Base-by-base conservation (phyloP, 37 sponge, comb jelly and placozoan species). In the Axinella damicornis region DNA sequence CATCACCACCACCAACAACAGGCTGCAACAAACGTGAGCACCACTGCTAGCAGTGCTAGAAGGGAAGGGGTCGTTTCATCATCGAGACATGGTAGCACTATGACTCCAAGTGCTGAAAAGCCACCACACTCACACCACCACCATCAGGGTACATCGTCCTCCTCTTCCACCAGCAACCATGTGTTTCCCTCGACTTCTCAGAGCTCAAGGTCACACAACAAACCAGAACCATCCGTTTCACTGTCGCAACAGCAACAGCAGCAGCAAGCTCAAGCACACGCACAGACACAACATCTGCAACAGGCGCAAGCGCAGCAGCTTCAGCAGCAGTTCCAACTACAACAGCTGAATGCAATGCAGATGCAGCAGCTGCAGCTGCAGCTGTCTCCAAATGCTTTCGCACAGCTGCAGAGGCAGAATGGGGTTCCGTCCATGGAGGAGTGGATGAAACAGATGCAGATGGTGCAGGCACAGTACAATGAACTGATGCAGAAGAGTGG, bases 361-460 rank as follows among this genome's bases (percentile, higher is more conserved):
- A 21, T n/a, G 74, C 77, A 4, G 20, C 63, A 64, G 78, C 78
- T 62, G 27, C 63, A 62, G 31, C 78, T 61, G 20, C 79, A 77
- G 53, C 86, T 70, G 35, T 32, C 65, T 74, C 84, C 55, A 5
- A 60, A 66, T 13, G 35, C 75, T 35, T 28, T 65, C 22, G 66
- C 84, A 18, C 63, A 61, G 32, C 21, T 73, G n/a, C 82, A 54
- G 57, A 57, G 59, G 20, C 18, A 37, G 5, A 38, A 22, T 59
- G 82, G 72, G 18, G 20, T 71, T 9, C 71, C n/a, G 24, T 14
- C 19, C 5, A 15, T 62, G 58, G 87, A 86, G 28, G 87, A 86
- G 63, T 86, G 73, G 38, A 40, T 86, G 79, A 78, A 77, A 52
- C 83, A 83, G 21, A 15, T 83, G 40, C 80, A 79, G 41, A 5